Evolutionary conservation across 2,113 vertebrate genomes (phyloP), one percentile per base, ranked within the genome.

Genomic region (Spheniscus mendiculus): DNA sequence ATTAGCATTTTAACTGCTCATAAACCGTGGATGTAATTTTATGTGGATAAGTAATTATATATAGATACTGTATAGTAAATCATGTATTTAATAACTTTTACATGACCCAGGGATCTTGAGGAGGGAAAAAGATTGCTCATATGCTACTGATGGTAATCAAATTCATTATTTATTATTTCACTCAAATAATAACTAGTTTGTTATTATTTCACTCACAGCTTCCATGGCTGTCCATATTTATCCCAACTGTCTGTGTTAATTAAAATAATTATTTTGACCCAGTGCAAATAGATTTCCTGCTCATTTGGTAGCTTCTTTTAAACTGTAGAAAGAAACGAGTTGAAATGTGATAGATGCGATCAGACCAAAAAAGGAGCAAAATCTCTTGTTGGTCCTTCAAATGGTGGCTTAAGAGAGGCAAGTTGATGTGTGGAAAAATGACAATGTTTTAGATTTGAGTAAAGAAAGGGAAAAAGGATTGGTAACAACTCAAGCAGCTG

Each of bases 1-100:
- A 92, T 61, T 80, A 77, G 42, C 71, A 69, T 86, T 89, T 90
- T 72, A 95, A 73, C 80, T 78, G 87, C 77, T 93, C 70, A 34
- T 82, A 89, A 93, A 85, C 69, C 84, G 59, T 2, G 3, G 66
- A 44, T 66, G 32, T 14, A 11, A 6, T 78, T 78, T 66, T n/a
- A 38, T 22, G n/a, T 26, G 30, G 49, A 6, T 32, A 58, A 71
- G 56, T 72, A 79, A 86, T 95, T 91, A 93, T 61, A 47, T 56
- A 59, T 36, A 38, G 77, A 59, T 29, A 49, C 70, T 80, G 42
- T 27, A 63, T 23, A 52, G 32, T 77, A 87, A 90, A 93, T 94
- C 50, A 45, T 34, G 23, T 14, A 42, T 88, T 59, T 81, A 88
- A 71, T 81, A 67, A 93, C 30, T 86, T 86, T 30, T 74, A n/a